Evolutionary conservation across 1,140 invertebrate genomes (phyloP), one percentile per base, ranked within the genome.

Genomic region (Drosophila fuyamai): DNA sequence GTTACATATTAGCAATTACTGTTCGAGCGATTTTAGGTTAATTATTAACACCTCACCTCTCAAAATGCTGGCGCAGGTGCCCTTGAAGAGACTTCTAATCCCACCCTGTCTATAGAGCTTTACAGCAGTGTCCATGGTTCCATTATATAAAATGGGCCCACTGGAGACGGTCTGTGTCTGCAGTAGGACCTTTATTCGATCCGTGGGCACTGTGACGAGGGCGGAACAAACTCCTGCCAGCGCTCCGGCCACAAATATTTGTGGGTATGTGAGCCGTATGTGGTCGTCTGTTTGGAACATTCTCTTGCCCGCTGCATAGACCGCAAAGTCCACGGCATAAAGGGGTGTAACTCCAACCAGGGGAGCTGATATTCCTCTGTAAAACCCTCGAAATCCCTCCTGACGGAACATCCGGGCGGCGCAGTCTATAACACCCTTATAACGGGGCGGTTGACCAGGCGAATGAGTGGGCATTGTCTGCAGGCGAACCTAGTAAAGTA

Each of bases 161-260:
- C 96, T 60, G 94, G 94, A 68, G 95, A 95, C 29, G 82, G 97
- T 96, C 93, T 97, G 96, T 71, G 96, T 97, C 94, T 99, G 98
- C 47, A 99, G 93, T 38, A 99, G 94, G 92, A 98, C 99, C 92
- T 99, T 99, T 48, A 99, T 99, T 79, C 99, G 94, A 93, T 99
- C 99, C 51, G 98, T 98, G 10, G 99, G 99, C 36, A 98, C 97
- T 96, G 99, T 99, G 46, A 99, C 97, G 16, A 95, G 94, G 9
- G 98, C 99, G 0, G 98, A 99, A 89, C 98, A 98, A 46, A 98
- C 95, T 9, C 98, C 98, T 48, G 98, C 97, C 75, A 99, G 96
- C 7, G 97, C 96, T 70, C 99, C 99, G 66, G 99, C 98, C 60
- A 95, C 95, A 92, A 99, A 99, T 23, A 98, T 93, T 93, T 98